Conservation (phyloP, 1,140 invertebrate species). For the Ceratoteleas bidentatus region DNA sequence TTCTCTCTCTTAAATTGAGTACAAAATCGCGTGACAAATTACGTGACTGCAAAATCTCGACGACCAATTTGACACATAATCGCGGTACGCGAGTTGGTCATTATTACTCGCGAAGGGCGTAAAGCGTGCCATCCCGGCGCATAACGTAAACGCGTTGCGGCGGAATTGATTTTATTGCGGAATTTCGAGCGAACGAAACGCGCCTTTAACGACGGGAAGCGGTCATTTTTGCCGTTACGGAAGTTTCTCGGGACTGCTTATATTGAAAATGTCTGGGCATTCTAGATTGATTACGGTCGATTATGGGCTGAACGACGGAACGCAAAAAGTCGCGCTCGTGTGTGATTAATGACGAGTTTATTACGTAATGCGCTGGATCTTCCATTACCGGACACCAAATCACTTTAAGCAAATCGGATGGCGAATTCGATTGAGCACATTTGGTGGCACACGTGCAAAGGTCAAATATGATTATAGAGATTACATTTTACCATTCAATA, state of each 20-base stretch:
- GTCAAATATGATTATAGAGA: too few species aligned
- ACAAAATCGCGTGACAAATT: too few species aligned
- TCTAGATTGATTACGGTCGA: constrained; percentile 39
- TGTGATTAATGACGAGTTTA: constrained; percentile 46
- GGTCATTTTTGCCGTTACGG: constrained; percentile 23
- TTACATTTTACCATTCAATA: too few species aligned
- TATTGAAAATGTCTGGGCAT: constrained; percentile 25
- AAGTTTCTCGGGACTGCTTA: constrained; percentile 36
- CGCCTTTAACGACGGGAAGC: constrained; percentile 30
- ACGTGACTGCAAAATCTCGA: too few species aligned
- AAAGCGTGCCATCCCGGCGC: too few species aligned
- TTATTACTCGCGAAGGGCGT: too few species aligned
- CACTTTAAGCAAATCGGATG: too few species aligned
- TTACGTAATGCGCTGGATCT: constrained; percentile 27
- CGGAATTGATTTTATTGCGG: constrained; percentile 39
- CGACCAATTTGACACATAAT: too few species aligned
- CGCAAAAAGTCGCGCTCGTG: constrained; percentile 22
- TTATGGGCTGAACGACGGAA: constrained; percentile 25
- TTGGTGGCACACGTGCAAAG: too few species aligned
- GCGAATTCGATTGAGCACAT: constrained; percentile 21
- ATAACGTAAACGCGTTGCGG: constrained; percentile 20
- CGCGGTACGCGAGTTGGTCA: too few species aligned
- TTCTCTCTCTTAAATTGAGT: too few species aligned
- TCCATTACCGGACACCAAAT: background rate
- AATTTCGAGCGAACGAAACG: constrained; percentile 5